Evolutionary conservation across 2,797 vertebrate genomes (phyloP).

Genomic region (Gobionotothen gibberifrons): DNA sequence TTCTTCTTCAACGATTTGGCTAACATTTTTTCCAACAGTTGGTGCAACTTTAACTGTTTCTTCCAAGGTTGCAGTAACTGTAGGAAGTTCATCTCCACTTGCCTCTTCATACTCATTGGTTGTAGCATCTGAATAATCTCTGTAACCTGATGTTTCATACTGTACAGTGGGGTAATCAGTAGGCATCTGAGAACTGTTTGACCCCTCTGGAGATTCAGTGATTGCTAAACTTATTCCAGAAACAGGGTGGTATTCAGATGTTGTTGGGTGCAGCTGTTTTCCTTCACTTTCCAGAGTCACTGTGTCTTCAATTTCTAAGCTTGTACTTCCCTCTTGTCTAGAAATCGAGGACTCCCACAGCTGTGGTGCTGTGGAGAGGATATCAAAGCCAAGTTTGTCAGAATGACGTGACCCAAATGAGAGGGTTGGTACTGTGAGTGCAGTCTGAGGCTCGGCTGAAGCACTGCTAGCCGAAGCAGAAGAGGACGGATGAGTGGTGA

Average conservation of each 20-base stretch:
- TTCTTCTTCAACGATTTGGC: slow-evolving; percentile 1
- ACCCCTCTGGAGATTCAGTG: slow-evolving; percentile 45
- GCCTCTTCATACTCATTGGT: slow-evolving; percentile 64
- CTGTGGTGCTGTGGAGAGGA: slow-evolving; percentile 46
- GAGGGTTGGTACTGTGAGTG: slow-evolving; percentile 15
- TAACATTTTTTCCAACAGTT: slow-evolving; percentile 1
- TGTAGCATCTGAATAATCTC: slow-evolving; percentile 40
- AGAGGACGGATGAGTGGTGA: slow-evolving; percentile 20
- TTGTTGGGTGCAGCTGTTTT: slow-evolving; percentile 38
- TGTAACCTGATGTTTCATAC: slow-evolving; percentile 50
- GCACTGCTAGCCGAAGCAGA: slow-evolving; percentile 19
- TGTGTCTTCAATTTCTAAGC: slow-evolving; percentile 61
- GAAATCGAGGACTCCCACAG: slow-evolving; percentile 57
- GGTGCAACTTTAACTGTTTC: slow-evolving; percentile 19
- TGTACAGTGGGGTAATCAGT: slow-evolving; percentile 26
- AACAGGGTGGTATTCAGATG: slow-evolving; percentile 21
- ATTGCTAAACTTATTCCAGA: slow-evolving; percentile 41
- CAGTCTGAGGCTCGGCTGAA: slow-evolving; percentile 35
- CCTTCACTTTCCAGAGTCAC: slow-evolving; percentile 55
- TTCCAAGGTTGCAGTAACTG: slow-evolving; percentile 16
- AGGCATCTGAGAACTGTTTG: slow-evolving; percentile 37
- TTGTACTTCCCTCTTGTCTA: slow-evolving; percentile 71
- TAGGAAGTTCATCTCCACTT: slow-evolving; percentile 66
- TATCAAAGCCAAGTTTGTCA: slow-evolving; percentile 34
- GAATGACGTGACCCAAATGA: slow-evolving; percentile 18